Conservation (phyloP, 2,888 invertebrate genomes). For the Neria commutata region DNA sequence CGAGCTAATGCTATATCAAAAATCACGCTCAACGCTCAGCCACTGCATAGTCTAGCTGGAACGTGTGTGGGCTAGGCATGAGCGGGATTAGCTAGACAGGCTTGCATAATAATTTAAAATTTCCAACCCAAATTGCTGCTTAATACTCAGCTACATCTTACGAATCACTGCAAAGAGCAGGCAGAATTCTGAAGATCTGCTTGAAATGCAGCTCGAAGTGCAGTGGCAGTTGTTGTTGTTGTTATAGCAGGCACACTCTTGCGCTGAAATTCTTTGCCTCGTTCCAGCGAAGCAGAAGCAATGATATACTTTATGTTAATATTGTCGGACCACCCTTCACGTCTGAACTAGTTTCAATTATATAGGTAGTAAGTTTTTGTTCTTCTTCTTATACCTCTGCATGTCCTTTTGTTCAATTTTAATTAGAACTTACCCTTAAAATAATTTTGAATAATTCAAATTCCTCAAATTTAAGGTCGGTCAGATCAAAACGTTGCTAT, state of each 20-base stretch:
- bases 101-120: slow-evolving; percentile 11
- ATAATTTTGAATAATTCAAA: slow-evolving; percentile 10
- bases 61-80: slow-evolving; percentile 55
- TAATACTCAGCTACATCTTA: neutral
- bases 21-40: slow-evolving; percentile 22
- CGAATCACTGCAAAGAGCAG: too few relatives aligned
- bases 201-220: neutral
- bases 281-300: neutral
- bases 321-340: slow-evolving; percentile 27
- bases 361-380: neutral
- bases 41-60: slow-evolving; percentile 17
- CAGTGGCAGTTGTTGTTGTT: neutral
- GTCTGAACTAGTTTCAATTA: slow-evolving; percentile 24
- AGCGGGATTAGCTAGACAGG: slow-evolving; percentile 39
- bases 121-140: neutral
- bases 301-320: neutral
- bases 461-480: slow-evolving; percentile 6
- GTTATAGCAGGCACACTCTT: neutral
- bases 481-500: slow-evolving; percentile 2
- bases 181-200: slow-evolving; percentile 16
- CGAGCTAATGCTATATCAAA: slow-evolving; percentile 6
- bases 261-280: neutral
- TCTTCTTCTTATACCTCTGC: slow-evolving; percentile 28
- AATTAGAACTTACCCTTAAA: slow-evolving; percentile 40
- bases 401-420: slow-evolving; percentile 45